These are phyloP conservation scores for Bombus cullumanus DNA, from an alignment of 1,140 invertebrate species.

Conservation along the genomic window DNA sequence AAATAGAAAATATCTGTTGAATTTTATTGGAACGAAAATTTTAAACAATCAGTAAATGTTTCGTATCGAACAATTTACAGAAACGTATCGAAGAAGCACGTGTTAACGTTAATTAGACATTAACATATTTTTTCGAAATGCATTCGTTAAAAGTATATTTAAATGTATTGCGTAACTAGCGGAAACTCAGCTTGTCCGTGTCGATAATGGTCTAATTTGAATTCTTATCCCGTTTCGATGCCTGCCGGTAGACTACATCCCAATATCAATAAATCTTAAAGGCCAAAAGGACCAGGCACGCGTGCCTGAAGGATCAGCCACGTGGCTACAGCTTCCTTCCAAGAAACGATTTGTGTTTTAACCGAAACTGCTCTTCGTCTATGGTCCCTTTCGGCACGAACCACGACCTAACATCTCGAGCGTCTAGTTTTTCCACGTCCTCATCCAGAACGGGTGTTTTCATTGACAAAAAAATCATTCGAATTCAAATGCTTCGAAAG, in stretches of 20 bases:
- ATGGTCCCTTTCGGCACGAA: neutral
- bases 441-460: neutral
- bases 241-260: slow-evolving; percentile 11
- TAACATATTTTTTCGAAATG: neutral
- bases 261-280: slow-evolving; percentile 59
- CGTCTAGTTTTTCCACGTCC: neutral
- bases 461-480: neutral
- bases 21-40: too few species aligned
- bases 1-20: too few species aligned
- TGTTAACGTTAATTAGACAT: neutral
- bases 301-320: slow-evolving; percentile 54
- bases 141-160: neutral
- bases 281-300: slow-evolving; percentile 47
- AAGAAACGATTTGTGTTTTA: slow-evolving; percentile 61
- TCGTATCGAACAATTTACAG: neutral
- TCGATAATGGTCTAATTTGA: slow-evolving; percentile 26
- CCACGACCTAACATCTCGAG: neutral
- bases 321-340: slow-evolving; percentile 60
- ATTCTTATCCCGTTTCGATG: slow-evolving; percentile 19
- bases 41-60: too few species aligned
- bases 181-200: too few species aligned
- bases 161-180: too few species aligned
- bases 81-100: neutral
- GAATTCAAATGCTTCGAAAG: neutral
- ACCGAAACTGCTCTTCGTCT: slow-evolving; percentile 12